phyloP scores from a whole-genome alignment of 2,888 invertebrate genomes.

The Frankliniella fusca region DNA sequence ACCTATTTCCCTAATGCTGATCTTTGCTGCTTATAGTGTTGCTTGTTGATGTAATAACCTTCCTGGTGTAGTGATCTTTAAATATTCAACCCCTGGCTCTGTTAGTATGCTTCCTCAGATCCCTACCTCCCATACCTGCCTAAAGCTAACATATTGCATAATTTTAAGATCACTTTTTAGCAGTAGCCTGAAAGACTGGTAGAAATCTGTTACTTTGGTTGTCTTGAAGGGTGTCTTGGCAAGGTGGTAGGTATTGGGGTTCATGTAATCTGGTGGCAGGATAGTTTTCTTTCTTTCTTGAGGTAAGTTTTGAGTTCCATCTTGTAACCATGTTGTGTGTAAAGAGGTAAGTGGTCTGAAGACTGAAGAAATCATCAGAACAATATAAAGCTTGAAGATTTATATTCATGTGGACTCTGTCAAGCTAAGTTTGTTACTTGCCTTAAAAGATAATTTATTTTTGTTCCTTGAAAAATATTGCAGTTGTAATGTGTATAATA shows the following conservation, averaged over 20 bases:
- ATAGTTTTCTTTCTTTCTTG: neutral
- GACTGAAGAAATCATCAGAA: neutral
- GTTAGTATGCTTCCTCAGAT: too few species aligned
- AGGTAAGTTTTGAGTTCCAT: slow-evolving; percentile 19
- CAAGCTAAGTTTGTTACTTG: neutral
- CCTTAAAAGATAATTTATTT: neutral
- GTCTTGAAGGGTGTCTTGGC: slow-evolving; percentile 5
- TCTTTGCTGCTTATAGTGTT: too few species aligned
- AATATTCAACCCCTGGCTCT: neutral
- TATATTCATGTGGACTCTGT: neutral
- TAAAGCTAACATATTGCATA: neutral
- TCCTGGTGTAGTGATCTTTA: neutral
- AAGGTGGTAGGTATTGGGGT: slow-evolving; percentile 11
- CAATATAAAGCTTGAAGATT: neutral
- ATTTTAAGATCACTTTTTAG: neutral
- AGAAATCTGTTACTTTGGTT: neutral
- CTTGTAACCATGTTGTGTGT: neutral
- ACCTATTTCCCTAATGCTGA: too few species aligned
- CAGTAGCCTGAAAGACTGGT: neutral
- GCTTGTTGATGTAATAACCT: neutral
- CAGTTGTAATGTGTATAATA: too few species aligned
- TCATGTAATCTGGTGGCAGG: slow-evolving; percentile 14
- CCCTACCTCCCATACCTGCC: too few species aligned
- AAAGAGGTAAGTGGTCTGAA: slow-evolving; percentile 11
- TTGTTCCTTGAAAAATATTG: slow-evolving; percentile 55